Percentiles rank a stretch among this genome's conserved stretches.
phyloP scores from a whole-genome alignment of 1,140 invertebrate species.

The Lepidurus arcticus region DNA sequence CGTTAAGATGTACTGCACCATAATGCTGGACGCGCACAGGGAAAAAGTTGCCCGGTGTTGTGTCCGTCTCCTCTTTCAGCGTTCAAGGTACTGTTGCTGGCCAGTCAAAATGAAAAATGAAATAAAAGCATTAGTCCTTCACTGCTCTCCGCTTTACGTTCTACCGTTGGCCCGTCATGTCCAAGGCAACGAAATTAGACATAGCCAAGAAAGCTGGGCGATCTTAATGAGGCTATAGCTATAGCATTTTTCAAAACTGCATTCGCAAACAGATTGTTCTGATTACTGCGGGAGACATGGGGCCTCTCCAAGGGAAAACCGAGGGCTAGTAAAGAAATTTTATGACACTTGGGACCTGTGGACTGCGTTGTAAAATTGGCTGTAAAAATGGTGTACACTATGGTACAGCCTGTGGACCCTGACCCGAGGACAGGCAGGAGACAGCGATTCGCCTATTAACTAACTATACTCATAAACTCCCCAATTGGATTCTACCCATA shows the following conservation, averaged over 20 bases:
- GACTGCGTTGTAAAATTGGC: not conserved
- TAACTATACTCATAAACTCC: constrained; percentile 20
- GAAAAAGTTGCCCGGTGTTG: not conserved
- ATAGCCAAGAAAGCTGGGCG: not conserved
- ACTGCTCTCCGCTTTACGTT: not conserved
- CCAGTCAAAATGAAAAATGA: constrained; percentile 3
- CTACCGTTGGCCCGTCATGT: not conserved
- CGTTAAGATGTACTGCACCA: not conserved
- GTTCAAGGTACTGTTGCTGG: not conserved
- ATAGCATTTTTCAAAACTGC: not conserved
- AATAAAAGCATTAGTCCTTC: not conserved
- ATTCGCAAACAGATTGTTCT: constrained; percentile 22
- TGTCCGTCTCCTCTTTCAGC: not conserved
- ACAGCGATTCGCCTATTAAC: constrained; percentile 15
- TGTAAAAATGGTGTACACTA: constrained; percentile 7
- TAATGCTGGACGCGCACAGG: not conserved
- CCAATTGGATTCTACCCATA: not conserved
- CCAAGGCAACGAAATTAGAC: not conserved
- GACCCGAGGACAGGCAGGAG: not conserved
- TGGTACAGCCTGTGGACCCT: not conserved
- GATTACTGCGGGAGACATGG: not conserved
- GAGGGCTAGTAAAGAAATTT: not conserved
- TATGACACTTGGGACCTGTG: constrained; percentile 21
- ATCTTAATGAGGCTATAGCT: constrained; percentile 2
- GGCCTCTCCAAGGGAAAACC: not conserved